A percentile compares a stretch with the other conserved stretches of the same genome.
Conservation (phyloP, 2,113 vertebrate species). For the Anolis sagrei region DNA sequence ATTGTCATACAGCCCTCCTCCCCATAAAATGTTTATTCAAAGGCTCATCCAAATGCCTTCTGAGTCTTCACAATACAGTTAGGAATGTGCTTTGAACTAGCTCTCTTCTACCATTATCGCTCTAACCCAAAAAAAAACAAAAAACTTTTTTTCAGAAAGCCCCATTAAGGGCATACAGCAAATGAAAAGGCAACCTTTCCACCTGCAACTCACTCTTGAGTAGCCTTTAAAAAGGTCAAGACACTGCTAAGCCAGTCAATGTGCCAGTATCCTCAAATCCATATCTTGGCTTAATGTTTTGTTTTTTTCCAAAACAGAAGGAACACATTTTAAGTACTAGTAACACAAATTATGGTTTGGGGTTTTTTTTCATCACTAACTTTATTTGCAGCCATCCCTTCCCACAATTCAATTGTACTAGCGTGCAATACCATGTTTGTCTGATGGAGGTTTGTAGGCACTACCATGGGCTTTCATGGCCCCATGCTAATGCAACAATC, state of each 20-base stretch:
- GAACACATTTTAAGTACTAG: slow-evolving; percentile 20
- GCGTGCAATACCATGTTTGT: slow-evolving; percentile 76
- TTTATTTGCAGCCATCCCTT: slow-evolving; percentile 65
- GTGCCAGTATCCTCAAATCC: slow-evolving; percentile 26
- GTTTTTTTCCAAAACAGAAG: slow-evolving; percentile 31
- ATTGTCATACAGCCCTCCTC: slow-evolving; percentile 5
- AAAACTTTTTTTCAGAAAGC: not conserved
- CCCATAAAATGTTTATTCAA: slow-evolving; percentile 41
- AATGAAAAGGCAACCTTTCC: too few relatives aligned
- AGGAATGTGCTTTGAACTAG: slow-evolving; percentile 41
- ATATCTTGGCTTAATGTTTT: slow-evolving; percentile 15
- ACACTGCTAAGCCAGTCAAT: slow-evolving; percentile 28
- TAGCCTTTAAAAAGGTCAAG: slow-evolving; percentile 10
- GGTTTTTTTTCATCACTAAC: slow-evolving; percentile 65
- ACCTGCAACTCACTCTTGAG: too few relatives aligned
- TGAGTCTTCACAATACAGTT: slow-evolving; percentile 53
- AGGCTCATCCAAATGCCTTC: slow-evolving; percentile 16
- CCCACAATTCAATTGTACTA: slow-evolving; percentile 72
- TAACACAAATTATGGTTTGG: slow-evolving; percentile 58
- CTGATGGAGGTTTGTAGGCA: slow-evolving; percentile 70
- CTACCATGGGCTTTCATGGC: slow-evolving; percentile 76
- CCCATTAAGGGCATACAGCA: too few relatives aligned
- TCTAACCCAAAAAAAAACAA: too few relatives aligned
- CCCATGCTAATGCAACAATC: slow-evolving; percentile 80
- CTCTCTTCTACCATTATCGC: slow-evolving; percentile 35